Base-by-base conservation (phyloP, 2,888 invertebrate species). In the Cotesia congregata region DNA sequence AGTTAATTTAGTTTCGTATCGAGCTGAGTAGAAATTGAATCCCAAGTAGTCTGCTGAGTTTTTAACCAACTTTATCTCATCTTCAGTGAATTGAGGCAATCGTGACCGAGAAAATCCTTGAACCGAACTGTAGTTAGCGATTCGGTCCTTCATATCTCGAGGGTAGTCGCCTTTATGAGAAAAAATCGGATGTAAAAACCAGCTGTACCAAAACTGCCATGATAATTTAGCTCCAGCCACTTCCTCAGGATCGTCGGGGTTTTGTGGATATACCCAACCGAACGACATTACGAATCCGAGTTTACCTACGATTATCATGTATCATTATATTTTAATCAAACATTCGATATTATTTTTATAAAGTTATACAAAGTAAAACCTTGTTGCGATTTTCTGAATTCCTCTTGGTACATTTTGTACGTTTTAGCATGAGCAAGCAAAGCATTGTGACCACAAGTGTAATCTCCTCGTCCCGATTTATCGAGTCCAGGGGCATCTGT, bases 171-270 rank as follows among this genome's bases (percentile, higher is more conserved):
- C 94, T 0, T 88, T 83, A 74, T 88, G 86, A 0, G 92, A 91
- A 86, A 93, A 92, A 60, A 95, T 93, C 1, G 95, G 94, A 86
- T 94, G 91, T 0, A 92, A 92, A 84, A 93, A 93, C 93, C 94
- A 93, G 50, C 93, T 93, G 72, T 93, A 90, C 92, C 92, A 87
- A 67, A 90, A 90, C 84, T 92, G 91, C 79, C 91, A 87, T 82
- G 91, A 91, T 83, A 90, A 86, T 65, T 92, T 91, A 0, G 92
- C 91, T 0, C 92, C 93, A 67, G 90, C 90, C 0, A 86, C 80
- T 78, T 93, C 93, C 71, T 90, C 90, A 62, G 91, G 89, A 83
- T 90, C 90, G 1, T 80, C 39, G 30, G 83, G 79, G 38, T 67
- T 41, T 40, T 20, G 7, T 62, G 15, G n/a, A 82, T 92, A 91